A percentile compares a stretch with the other conserved stretches of the same genome.
Evolutionary conservation across 2,113 vertebrate species (phyloP).

Genomic region (Scatophagus argus): DNA sequence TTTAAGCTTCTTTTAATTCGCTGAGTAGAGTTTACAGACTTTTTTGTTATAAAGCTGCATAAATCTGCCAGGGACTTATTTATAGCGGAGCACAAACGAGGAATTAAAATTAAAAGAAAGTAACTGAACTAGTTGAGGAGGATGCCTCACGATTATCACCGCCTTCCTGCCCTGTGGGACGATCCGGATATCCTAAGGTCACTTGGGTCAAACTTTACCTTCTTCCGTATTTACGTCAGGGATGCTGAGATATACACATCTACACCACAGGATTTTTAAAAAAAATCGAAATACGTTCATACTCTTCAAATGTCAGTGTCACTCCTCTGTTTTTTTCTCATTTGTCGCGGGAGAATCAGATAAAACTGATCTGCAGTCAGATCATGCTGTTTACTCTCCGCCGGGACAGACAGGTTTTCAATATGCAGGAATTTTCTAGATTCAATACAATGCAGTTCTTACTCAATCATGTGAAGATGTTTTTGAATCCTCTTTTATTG

Average conservation of each 20-base stretch:
- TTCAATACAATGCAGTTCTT: conserved; percentile 50
- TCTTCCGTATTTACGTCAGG: not conserved
- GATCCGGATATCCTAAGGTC: conserved; percentile 2
- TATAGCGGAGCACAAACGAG: not conserved
- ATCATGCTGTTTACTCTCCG: conserved; percentile 31
- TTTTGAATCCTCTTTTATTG: conserved; percentile 14
- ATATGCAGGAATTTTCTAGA: conserved; percentile 59
- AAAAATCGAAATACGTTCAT: not conserved
- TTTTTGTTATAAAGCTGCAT: not conserved
- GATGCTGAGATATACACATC: not conserved
- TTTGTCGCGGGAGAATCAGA: conserved; percentile 54
- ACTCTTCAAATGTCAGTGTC: conserved; percentile 45
- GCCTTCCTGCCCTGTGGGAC: not conserved
- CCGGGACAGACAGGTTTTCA: conserved; percentile 47
- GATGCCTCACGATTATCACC: not conserved
- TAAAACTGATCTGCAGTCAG: conserved; percentile 56
- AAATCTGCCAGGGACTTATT: not conserved
- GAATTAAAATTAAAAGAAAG: not conserved
- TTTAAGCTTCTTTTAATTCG: conserved; percentile 10
- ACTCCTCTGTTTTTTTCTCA: conserved; percentile 28
- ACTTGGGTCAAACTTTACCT: not conserved
- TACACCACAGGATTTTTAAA: not conserved
- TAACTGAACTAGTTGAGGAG: not conserved
- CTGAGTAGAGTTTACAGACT: not conserved
- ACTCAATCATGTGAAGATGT: conserved; percentile 43